Evolutionary conservation across 2,888 invertebrate species (phyloP).

Genomic region (Hedya salicella): DNA sequence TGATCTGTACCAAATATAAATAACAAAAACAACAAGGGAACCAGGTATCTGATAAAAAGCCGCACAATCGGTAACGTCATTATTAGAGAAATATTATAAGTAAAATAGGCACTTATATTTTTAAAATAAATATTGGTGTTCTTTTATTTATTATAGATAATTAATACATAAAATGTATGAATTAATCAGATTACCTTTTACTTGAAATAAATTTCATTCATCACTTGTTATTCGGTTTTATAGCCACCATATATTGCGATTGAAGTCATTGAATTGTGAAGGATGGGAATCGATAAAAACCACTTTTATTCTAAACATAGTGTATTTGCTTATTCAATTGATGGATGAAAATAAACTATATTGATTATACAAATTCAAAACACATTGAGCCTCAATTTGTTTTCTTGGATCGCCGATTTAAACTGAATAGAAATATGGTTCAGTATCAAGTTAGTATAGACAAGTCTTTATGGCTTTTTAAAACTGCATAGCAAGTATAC

Average conservation of each 20-base stretch:
- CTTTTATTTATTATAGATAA: too few relatives aligned
- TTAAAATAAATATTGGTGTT: too few relatives aligned
- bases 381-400: neutral
- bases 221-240: neutral
- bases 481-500: neutral
- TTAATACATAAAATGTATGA: neutral
- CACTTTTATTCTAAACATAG: conserved; percentile 15
- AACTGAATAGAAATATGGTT: neutral
- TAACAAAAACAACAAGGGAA: too few relatives aligned
- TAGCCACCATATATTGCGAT: neutral
- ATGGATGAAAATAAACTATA: conserved; percentile 30
- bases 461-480: neutral
- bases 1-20: too few relatives aligned
- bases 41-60: too few relatives aligned
- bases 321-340: conserved; percentile 16
- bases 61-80: too few relatives aligned
- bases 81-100: too few relatives aligned
- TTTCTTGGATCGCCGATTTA: conserved; percentile 1
- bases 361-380: neutral
- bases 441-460: neutral
- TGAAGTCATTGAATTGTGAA: conserved; percentile 5
- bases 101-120: too few relatives aligned
- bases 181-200: neutral
- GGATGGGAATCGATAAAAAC: conserved; percentile 28
- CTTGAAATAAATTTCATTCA: neutral